These are phyloP conservation scores for Perca schrenkii DNA, from an alignment of 2,113 vertebrate species.

Conservation along the genomic window DNA sequence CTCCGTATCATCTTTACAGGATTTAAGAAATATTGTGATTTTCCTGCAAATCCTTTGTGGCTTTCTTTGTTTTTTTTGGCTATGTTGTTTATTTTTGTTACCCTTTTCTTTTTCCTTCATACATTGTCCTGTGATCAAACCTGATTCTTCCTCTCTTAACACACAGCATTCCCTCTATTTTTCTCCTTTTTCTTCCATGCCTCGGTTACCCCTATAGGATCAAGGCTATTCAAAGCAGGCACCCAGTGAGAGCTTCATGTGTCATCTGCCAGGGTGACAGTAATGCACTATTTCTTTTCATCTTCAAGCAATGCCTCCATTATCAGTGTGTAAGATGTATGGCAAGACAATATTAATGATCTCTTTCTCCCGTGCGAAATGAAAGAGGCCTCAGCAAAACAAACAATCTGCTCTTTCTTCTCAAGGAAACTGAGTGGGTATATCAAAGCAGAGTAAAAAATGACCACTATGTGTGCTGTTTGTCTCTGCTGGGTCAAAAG, in stretches of 20 bases:
- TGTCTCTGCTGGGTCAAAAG: conserved; percentile 73
- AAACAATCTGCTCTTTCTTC: conserved; percentile 82
- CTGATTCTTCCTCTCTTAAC: conserved; percentile 2
- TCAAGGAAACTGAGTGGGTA: conserved; percentile 81
- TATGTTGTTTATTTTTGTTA: background rate
- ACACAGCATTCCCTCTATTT: conserved; percentile 12
- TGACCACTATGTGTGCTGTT: conserved; percentile 70
- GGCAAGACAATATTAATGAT: conserved; percentile 84
- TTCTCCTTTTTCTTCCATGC: background rate
- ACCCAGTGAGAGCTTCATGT: conserved; percentile 71
- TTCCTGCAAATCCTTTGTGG: conserved; percentile 15
- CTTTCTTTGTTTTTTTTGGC: conserved; percentile 19
- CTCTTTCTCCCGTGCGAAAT: conserved; percentile 74
- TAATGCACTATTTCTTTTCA: conserved; percentile 84
- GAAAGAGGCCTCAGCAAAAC: conserved; percentile 82
- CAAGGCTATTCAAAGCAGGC: conserved; percentile 70
- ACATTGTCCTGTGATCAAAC: conserved; percentile 46
- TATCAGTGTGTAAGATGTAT: conserved; percentile 83
- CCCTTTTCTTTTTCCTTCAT: background rate
- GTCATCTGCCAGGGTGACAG: conserved; percentile 80
- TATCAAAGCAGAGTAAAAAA: conserved; percentile 81
- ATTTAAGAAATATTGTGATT: conserved; percentile 14
- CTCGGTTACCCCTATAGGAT: conserved; percentile 40
- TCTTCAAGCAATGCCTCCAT: conserved; percentile 84
- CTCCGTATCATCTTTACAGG: conserved; percentile 11